Conservation (phyloP, 2,113 vertebrate genomes). For the Haemorhous mexicanus region DNA sequence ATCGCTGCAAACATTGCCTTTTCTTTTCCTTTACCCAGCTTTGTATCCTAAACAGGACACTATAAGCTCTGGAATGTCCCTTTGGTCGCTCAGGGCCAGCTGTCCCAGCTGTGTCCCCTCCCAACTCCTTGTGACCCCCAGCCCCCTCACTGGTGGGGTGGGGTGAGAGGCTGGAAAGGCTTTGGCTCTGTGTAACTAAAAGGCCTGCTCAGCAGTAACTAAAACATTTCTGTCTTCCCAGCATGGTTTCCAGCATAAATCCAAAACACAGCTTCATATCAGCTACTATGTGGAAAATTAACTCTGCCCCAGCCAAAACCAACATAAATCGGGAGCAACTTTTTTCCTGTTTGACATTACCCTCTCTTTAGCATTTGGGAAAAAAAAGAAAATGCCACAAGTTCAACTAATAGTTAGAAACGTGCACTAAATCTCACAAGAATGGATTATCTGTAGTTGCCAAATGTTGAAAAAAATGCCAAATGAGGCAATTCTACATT, state of each 20-base stretch:
- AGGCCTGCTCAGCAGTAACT: background rate
- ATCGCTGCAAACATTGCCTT: background rate
- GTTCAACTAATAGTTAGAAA: background rate
- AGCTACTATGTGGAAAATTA: background rate
- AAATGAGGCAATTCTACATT: background rate
- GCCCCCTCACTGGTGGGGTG: too few relatives aligned
- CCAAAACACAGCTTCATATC: background rate
- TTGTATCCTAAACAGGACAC: background rate
- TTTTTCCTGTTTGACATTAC: background rate
- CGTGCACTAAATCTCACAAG: background rate
- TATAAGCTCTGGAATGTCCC: too few relatives aligned
- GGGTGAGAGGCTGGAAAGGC: background rate
- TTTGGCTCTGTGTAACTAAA: too few relatives aligned
- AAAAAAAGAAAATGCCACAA: background rate
- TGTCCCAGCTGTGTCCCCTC: background rate
- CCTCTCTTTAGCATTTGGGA: background rate
- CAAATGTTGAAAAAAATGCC: background rate
- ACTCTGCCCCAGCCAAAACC: background rate
- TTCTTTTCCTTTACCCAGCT: background rate
- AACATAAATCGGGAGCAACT: accelerated
- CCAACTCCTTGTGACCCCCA: background rate
- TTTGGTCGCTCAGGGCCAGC: background rate
- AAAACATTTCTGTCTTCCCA: background rate
- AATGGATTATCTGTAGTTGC: background rate
- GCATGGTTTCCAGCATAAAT: background rate